A percentile compares a stretch with the other conserved stretches of the same genome.
These are phyloP conservation scores for Serrognathus titanus DNA, from an alignment of 2,888 invertebrate genomes.

Conservation along the genomic window DNA sequence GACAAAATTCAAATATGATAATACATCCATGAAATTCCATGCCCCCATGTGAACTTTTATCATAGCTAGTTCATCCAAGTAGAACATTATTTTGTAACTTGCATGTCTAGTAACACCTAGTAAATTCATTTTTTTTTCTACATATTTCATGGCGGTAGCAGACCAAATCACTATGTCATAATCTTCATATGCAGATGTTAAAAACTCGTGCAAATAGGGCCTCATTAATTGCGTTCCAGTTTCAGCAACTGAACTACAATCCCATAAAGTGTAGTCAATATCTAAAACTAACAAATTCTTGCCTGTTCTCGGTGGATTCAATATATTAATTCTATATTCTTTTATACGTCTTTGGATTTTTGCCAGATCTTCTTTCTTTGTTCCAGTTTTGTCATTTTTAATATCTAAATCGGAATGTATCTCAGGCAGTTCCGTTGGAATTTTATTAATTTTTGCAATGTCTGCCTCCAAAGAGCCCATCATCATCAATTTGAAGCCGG, in stretches of 20 bases:
- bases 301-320: constrained; percentile 78
- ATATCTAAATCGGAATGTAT: constrained; percentile 91
- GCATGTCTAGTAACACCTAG: constrained; percentile 80
- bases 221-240: constrained; percentile 84
- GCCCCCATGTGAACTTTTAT: constrained; percentile 91
- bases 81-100: constrained; percentile 88
- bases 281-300: constrained; percentile 91
- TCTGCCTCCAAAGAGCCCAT: constrained; percentile 94
- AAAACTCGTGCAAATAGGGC: constrained; percentile 91
- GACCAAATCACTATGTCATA: constrained; percentile 99
- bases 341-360: constrained; percentile 81
- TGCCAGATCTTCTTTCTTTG: constrained; percentile 58
- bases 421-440: constrained; percentile 78
- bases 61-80: constrained; percentile 90
- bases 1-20: constrained; percentile 30
- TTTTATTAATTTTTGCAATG: constrained; percentile 76
- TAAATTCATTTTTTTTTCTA: constrained; percentile 93
- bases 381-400: constrained; percentile 76
- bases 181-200: constrained; percentile 79
- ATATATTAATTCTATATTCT: constrained; percentile 76
- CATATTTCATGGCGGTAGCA: constrained; percentile 98
- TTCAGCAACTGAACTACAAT: constrained; percentile 91
- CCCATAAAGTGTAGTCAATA: constrained; percentile 95
- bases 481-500: constrained; percentile 92
- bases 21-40: constrained; percentile 64